Base-by-base conservation (phyloP, 2,888 invertebrate genomes). In the Trissolcus japonicus region DNA sequence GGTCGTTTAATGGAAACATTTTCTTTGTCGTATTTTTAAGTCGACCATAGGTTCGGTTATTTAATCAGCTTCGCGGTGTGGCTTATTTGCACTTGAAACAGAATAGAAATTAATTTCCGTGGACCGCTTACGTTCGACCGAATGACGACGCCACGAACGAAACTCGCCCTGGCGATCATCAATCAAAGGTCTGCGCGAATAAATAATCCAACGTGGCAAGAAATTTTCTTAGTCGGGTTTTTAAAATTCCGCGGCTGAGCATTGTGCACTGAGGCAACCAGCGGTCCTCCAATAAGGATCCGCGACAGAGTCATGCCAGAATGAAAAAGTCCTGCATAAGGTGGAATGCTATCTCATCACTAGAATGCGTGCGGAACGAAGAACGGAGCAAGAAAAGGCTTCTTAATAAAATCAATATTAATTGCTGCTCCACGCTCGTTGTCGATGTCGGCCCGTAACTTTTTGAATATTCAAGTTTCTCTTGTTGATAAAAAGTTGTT, bases 381-480 rank as follows among this genome's bases (percentile, higher is more conserved):
- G 61, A 67, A 48, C 61, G 56, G 43, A 16, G 54, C 72, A 82
- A 86, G 84, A 83, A 86, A 82, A 81, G 81, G 76, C 78, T 79
- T 84, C 84, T 87, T 87, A 87, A 87, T 87, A 86, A 87, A 87
- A 87, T 87, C 86, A 86, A 87, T 87, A 87, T 87, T 87, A 87
- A 87, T 87, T 87, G 85, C 84, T 80, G 75, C 82, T 78, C 80
- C 75, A 79, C 82, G 81, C 78, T 78, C 80, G 75, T 81, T 81
- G 81, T 71, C 78, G 68, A 71, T 67, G 78, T 72, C 74, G 76
- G 74, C 69, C 66, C 50, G 72, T 65, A n/a, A 61, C 83, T 76
- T 81, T 85, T 86, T 87, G 87, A 87, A 87, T 87, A 87, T 87
- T 87, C 87, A 87, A 86, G 83, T 78, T 60, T 63, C 69, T 78